These are phyloP conservation scores for Rhagophthalmus giganteus DNA, from an alignment of 2,888 invertebrate genomes.

Conservation along the genomic window DNA sequence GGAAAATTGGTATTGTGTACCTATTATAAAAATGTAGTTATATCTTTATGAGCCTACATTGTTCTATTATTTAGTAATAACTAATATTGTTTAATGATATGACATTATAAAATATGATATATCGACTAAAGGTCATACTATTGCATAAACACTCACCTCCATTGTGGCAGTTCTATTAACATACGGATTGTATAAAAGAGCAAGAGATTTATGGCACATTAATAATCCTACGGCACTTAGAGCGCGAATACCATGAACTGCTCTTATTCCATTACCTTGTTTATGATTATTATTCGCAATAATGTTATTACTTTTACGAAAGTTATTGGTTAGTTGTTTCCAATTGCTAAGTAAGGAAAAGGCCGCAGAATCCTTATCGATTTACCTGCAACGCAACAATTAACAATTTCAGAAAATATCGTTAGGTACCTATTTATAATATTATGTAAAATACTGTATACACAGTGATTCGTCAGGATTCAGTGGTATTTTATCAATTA, in stretches of 20 bases:
- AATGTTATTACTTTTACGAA: not conserved
- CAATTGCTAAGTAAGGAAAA: constrained; percentile 25
- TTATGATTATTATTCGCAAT: not conserved
- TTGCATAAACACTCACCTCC: constrained; percentile 51
- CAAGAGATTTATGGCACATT: constrained; percentile 63
- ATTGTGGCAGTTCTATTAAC: constrained; percentile 61
- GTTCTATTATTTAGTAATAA: too few relatives aligned
- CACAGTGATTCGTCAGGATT: too few relatives aligned
- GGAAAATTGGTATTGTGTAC: too few relatives aligned
- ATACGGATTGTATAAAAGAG: constrained; percentile 62
- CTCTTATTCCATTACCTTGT: constrained; percentile 45
- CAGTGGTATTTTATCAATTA: too few relatives aligned
- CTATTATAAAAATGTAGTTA: too few relatives aligned
- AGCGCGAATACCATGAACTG: constrained; percentile 60
- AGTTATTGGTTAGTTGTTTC: constrained; percentile 9
- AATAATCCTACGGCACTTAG: constrained; percentile 61
- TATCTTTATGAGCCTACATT: too few relatives aligned
- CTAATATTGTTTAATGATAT: too few relatives aligned
- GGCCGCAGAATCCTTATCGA: constrained; percentile 3
- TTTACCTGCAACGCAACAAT: constrained; percentile 7
- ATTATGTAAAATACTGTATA: too few relatives aligned
- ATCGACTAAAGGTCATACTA: not conserved
- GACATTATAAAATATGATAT: not conserved
- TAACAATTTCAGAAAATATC: not conserved
- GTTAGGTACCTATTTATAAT: too few relatives aligned